phyloP scores from a whole-genome alignment of 2,797 vertebrate genomes.

The Pteropus rufus region DNA sequence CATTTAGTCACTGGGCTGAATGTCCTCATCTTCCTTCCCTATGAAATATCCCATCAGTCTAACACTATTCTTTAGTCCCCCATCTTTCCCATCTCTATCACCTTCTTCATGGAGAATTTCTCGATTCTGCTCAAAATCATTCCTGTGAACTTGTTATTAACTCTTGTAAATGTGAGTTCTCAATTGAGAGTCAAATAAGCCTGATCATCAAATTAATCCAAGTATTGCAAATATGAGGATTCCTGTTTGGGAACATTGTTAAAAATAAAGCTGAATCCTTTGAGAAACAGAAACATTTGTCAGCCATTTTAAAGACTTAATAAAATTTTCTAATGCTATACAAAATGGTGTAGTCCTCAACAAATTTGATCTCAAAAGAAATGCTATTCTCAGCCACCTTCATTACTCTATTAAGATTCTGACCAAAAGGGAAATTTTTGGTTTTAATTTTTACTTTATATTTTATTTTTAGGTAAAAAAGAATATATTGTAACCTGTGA shows the following conservation, averaged over 20 bases:
- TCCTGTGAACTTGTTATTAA: neutral
- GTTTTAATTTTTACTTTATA: neutral
- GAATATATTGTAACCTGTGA: neutral
- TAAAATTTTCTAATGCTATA: neutral
- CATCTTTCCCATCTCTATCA: neutral
- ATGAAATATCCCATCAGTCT: neutral
- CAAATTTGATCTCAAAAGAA: constrained; percentile 54
- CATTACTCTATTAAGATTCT: neutral
- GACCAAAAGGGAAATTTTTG: neutral
- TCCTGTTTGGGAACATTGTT: neutral
- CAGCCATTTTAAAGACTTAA: neutral
- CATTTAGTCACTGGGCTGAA: neutral
- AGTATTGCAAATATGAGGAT: neutral
- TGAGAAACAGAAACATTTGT: neutral
- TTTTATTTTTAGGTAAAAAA: constrained; percentile 39
- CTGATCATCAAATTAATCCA: constrained; percentile 25
- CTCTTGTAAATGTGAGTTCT: neutral
- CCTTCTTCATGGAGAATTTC: neutral
- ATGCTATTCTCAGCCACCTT: neutral
- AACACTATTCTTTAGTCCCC: neutral
- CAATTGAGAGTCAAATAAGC: neutral
- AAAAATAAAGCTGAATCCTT: constrained; percentile 5
- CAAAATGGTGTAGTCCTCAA: neutral
- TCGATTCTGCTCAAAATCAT: neutral
- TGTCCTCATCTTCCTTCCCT: neutral